These are phyloP conservation scores for Mesorhabditis sp. DNA, from an alignment of 2,888 invertebrate species.

Conservation along the genomic window DNA sequence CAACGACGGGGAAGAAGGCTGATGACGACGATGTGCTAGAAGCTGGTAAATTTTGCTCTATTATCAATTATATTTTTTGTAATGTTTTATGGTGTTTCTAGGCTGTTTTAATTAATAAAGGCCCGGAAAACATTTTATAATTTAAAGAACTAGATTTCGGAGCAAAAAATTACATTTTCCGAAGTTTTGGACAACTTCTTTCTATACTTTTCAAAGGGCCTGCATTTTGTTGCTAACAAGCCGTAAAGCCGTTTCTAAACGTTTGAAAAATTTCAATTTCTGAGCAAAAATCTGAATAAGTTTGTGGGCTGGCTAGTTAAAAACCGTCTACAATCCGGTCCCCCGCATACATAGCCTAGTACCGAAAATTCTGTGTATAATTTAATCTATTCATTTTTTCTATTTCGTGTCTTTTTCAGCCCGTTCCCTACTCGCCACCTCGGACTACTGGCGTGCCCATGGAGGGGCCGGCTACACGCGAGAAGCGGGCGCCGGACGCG, in stretches of 20 bases:
- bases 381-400: background rate
- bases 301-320: too few relatives aligned
- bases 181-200: too few relatives aligned
- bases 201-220: too few relatives aligned
- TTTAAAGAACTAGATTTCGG: too few relatives aligned
- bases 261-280: too few relatives aligned
- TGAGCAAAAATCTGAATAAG: too few relatives aligned
- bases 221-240: too few relatives aligned
- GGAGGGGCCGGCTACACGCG: slow-evolving; percentile 52
- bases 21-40: slow-evolving; percentile 35
- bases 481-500: slow-evolving; percentile 11
- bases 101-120: too few relatives aligned
- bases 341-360: background rate
- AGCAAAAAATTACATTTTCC: too few relatives aligned
- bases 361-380: background rate
- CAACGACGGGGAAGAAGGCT: slow-evolving; percentile 15
- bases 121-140: background rate
- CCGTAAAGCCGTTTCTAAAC: too few relatives aligned
- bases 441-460: slow-evolving; percentile 33
- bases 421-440: slow-evolving; percentile 49
- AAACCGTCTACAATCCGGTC: too few relatives aligned
- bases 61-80: background rate
- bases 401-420: slow-evolving; percentile 27
- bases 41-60: slow-evolving; percentile 22
- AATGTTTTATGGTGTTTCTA: background rate